Conservation (phyloP, 1,140 invertebrate genomes). For the Cherax destructor region DNA sequence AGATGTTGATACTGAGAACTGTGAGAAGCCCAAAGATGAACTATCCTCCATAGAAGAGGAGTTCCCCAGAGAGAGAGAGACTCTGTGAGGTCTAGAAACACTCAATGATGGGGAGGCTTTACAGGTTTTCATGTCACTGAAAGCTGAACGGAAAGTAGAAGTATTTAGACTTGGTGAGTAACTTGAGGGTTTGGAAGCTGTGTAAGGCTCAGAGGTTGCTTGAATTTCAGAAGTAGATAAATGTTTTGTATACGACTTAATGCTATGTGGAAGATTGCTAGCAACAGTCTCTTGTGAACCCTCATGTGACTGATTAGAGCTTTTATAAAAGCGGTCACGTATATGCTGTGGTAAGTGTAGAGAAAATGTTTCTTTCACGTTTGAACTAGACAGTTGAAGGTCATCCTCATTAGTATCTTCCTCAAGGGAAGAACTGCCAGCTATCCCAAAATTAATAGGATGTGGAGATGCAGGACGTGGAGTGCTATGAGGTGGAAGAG, state of each 20-base stretch:
- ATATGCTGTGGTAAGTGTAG: constrained; percentile 56
- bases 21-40: constrained; percentile 22
- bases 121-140: background rate
- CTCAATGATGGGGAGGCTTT: constrained; percentile 1
- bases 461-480: background rate
- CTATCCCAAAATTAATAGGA: background rate
- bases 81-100: background rate
- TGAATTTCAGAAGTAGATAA: background rate
- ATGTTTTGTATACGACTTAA: background rate
- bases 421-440: background rate
- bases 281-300: background rate
- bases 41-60: constrained; percentile 45
- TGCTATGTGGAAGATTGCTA: background rate
- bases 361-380: constrained; percentile 44
- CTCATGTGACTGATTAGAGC: background rate
- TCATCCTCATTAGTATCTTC: constrained; percentile 33
- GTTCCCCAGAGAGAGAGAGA: constrained; percentile 13
- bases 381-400: constrained; percentile 49
- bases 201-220: background rate
- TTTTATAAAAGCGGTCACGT: constrained; percentile 19
- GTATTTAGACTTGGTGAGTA: background rate
- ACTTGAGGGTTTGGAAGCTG: background rate
- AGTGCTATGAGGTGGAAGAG: background rate
- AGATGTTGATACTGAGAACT: constrained; percentile 28
- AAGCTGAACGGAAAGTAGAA: background rate